These are phyloP conservation scores for Ips nitidus DNA, from an alignment of 1,140 invertebrate genomes.

Conservation along the genomic window DNA sequence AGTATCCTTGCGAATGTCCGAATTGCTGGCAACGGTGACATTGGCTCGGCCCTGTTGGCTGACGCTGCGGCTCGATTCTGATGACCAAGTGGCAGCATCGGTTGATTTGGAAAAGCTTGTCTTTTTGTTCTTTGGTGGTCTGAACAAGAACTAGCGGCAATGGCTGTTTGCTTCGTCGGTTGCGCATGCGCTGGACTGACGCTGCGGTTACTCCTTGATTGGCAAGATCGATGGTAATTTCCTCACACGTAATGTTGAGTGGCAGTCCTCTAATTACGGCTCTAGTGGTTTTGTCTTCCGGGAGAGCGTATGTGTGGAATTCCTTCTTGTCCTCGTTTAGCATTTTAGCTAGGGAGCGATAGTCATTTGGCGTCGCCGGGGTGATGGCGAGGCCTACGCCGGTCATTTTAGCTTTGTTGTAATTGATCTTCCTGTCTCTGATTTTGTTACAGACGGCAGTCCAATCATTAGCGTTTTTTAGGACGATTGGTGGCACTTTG, in stretches of 20 bases:
- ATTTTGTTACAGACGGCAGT: background rate
- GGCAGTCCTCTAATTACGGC: background rate
- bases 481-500: background rate
- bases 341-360: background rate
- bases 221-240: background rate
- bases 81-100: background rate
- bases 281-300: background rate
- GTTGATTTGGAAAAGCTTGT: too few relatives aligned
- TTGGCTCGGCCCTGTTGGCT: conserved; percentile 36
- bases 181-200: too few relatives aligned
- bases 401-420: background rate
- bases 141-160: too few relatives aligned
- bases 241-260: background rate
- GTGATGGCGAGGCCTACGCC: background rate
- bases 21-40: conserved; percentile 49
- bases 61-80: background rate
- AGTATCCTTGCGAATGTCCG: conserved; percentile 46
- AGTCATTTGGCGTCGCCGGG: background rate
- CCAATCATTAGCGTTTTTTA: background rate
- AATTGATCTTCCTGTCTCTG: background rate
- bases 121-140: too few relatives aligned
- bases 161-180: too few relatives aligned
- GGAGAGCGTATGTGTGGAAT: background rate
- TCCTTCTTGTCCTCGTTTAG: background rate
- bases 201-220: background rate